These are phyloP conservation scores for Eupeodes luniger DNA, from an alignment of 2,888 invertebrate genomes.

Conservation along the genomic window DNA sequence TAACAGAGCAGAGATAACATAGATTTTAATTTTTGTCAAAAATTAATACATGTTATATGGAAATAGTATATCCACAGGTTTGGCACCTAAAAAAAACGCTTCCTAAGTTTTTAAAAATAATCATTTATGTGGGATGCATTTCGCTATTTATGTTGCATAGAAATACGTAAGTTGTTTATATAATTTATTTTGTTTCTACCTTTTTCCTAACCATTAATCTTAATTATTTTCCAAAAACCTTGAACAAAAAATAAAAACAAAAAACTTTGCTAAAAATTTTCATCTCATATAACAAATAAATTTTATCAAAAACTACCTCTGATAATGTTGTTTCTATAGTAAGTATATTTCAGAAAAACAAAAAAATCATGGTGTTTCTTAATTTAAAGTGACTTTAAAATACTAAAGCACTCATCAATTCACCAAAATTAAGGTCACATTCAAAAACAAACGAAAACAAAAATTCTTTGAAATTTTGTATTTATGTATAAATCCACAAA, in stretches of 20 bases:
- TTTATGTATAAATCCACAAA: background rate
- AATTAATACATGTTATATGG: no score
- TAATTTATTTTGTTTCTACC: no score
- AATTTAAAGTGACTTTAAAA: slow-evolving; percentile 20
- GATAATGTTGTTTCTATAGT: background rate
- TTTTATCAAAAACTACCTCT: slow-evolving; percentile 5
- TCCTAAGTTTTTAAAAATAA: no score
- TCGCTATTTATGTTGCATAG: no score
- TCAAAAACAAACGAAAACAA: background rate
- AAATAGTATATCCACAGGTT: no score
- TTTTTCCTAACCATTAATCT: background rate
- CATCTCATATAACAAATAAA: background rate
- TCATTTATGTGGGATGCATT: no score
- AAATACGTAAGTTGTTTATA: no score
- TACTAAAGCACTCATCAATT: slow-evolving; percentile 1
- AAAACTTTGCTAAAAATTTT: background rate
- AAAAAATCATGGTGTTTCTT: background rate
- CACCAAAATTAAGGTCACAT: slow-evolving; percentile 20
- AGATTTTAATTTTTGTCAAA: no score
- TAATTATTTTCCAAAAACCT: background rate
- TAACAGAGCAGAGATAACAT: no score
- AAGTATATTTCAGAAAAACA: background rate
- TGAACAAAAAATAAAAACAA: background rate
- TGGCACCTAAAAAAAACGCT: no score
- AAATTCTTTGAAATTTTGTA: no score